A percentile compares a stretch with the other conserved stretches of the same genome.
These are phyloP conservation scores for Adelphocoris suturalis DNA, from an alignment of 2,888 invertebrate species.

Conservation along the genomic window DNA sequence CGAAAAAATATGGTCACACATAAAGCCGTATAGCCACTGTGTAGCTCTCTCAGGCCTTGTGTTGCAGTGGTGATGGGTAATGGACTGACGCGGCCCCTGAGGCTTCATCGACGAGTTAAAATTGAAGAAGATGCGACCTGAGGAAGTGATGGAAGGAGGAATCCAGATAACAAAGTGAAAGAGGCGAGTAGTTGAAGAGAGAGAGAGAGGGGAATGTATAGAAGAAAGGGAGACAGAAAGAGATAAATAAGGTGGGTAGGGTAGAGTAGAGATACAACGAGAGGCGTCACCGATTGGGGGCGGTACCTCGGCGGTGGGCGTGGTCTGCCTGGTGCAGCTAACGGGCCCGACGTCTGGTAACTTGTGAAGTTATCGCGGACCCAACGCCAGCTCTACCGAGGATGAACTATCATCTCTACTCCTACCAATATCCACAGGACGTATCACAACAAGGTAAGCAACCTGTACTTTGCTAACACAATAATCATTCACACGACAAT, in stretches of 20 bases:
- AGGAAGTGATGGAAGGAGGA: neutral
- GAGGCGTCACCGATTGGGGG: neutral
- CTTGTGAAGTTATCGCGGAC: neutral
- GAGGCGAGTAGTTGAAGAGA: neutral
- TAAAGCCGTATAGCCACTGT: too few relatives aligned
- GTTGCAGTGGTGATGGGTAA: too few relatives aligned
- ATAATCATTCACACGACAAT: too few relatives aligned
- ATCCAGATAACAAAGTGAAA: neutral
- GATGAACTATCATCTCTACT: conserved; percentile 59
- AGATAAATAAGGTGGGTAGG: neutral
- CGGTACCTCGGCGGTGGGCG: neutral
- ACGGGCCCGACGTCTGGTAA: neutral
- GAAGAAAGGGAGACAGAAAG: conserved; percentile 15
- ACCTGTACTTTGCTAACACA: too few relatives aligned
- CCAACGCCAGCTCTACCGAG: conserved; percentile 6
- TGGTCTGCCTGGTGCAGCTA: neutral
- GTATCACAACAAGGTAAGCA: conserved; percentile 45
- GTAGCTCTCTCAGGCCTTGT: too few relatives aligned
- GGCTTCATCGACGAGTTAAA: conserved; percentile 4
- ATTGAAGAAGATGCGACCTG: conserved; percentile 8
- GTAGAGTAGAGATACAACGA: neutral
- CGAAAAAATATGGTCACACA: too few relatives aligned
- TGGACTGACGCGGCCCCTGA: neutral
- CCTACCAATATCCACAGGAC: conserved; percentile 53
- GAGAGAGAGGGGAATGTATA: conserved; percentile 28